Percentiles rank a stretch among this genome's conserved stretches.
Conservation (phyloP, 2,113 vertebrate species). For the Platysteira castanea region DNA sequence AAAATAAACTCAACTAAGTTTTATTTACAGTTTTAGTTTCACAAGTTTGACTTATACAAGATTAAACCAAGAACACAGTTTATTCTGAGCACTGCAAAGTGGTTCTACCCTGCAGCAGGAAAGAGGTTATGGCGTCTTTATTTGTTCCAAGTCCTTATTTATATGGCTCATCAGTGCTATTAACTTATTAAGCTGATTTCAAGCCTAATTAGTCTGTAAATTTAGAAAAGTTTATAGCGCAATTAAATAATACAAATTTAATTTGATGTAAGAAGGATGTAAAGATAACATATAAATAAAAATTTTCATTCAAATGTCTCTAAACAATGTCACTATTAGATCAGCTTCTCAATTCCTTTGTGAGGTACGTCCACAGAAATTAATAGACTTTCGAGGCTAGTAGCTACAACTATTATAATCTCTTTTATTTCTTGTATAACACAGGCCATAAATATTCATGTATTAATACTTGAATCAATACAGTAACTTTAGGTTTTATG, state of each 20-base stretch:
- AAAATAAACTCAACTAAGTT: background rate
- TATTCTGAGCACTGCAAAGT: background rate
- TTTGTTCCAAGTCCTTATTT: background rate
- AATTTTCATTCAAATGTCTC: background rate
- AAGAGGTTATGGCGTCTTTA: background rate
- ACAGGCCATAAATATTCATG: background rate
- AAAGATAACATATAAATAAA: background rate
- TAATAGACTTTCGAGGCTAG: background rate
- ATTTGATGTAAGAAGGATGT: background rate
- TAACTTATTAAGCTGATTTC: background rate
- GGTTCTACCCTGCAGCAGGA: background rate
- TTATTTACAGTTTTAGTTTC: background rate
- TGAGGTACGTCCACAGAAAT: background rate
- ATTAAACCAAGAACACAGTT: background rate
- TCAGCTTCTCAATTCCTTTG: background rate
- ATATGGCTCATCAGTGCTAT: background rate
- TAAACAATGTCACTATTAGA: background rate
- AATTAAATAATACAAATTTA: background rate
- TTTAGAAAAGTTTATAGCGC: background rate
- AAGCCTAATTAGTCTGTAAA: background rate
- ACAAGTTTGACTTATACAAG: background rate
- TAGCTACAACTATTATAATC: background rate
- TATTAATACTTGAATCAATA: background rate
- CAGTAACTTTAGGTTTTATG: background rate
- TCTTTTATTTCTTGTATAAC: background rate